Conservation (phyloP, 2,888 invertebrate genomes). For the Ellobium chinense region DNA sequence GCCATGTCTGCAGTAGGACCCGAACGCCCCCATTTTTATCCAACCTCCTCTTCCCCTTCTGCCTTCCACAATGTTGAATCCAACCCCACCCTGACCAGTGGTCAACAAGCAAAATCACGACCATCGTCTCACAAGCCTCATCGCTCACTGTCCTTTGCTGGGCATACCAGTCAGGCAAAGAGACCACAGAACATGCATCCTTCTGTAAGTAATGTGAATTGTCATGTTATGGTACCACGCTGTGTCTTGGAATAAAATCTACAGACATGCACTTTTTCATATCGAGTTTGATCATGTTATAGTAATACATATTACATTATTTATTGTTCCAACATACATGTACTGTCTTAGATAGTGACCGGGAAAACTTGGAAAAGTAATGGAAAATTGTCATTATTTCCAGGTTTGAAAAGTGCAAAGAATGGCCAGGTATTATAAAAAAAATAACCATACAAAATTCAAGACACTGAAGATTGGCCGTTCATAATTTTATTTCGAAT, state of each 20-base stretch:
- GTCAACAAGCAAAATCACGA: neutral
- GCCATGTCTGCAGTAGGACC: conserved; percentile 39
- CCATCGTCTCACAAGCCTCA: conserved; percentile 38
- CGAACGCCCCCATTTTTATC: conserved; percentile 24
- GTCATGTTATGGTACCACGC: too few relatives aligned
- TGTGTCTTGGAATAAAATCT: too few relatives aligned
- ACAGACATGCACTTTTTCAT: too few relatives aligned
- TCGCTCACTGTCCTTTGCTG: conserved; percentile 44
- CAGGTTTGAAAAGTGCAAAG: neutral
- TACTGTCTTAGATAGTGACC: too few relatives aligned
- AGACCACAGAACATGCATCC: conserved; percentile 27
- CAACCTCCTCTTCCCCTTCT: conserved; percentile 19
- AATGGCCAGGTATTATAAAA: neutral
- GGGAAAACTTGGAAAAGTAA: too few relatives aligned
- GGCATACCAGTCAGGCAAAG: conserved; percentile 29
- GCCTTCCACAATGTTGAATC: conserved; percentile 18
- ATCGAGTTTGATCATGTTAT: too few relatives aligned
- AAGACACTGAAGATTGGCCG: neutral
- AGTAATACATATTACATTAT: too few relatives aligned
- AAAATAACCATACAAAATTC: neutral
- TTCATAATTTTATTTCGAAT: too few relatives aligned
- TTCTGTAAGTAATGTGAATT: conserved; percentile 30
- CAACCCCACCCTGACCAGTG: neutral
- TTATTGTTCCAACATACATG: too few relatives aligned
- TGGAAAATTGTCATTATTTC: too few relatives aligned